Conservation (phyloP, 2,797 vertebrate species). For the Leptoclinus maculatus region DNA sequence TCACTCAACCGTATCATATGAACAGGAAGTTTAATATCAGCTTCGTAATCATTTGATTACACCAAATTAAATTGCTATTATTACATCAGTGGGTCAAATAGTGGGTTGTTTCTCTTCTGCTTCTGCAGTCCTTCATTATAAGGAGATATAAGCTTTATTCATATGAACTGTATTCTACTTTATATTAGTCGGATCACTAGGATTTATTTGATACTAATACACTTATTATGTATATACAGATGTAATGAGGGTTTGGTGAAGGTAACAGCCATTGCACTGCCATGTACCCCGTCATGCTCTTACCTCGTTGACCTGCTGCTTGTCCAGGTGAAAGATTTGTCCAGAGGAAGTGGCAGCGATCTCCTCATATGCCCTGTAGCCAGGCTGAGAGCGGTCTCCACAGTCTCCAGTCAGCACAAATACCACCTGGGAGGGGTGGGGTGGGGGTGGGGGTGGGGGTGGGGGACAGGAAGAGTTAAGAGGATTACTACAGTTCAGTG, state of each 20-base stretch:
- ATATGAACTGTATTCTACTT: slow-evolving; percentile 10
- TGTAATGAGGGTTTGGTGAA: neutral
- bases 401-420: slow-evolving; percentile 98
- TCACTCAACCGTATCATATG: slow-evolving; percentile 56
- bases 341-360: slow-evolving; percentile 94
- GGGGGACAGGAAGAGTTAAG: slow-evolving; percentile 38
- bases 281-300: slow-evolving; percentile 48
- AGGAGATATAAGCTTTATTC: neutral
- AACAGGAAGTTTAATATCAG: slow-evolving; percentile 66
- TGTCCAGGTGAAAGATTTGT: slow-evolving; percentile 97
- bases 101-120: slow-evolving; percentile 19
- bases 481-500: slow-evolving; percentile 52
- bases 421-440: slow-evolving; percentile 86
- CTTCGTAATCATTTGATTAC: slow-evolving; percentile 47
- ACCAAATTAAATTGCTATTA: slow-evolving; percentile 40
- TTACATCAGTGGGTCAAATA: slow-evolving; percentile 45
- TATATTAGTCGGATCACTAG: neutral
- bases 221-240: neutral
- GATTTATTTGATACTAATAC: neutral
- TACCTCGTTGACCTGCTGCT: slow-evolving; percentile 97
- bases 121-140: slow-evolving; percentile 26
- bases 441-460: neutral
- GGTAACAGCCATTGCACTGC: neutral
- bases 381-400: slow-evolving; percentile 93
- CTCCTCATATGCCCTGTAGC: slow-evolving; percentile 94